A percentile compares a stretch with the other conserved stretches of the same genome.
Evolutionary conservation across 2,797 vertebrate species (phyloP).

Genomic region (Psittacula echo): DNA sequence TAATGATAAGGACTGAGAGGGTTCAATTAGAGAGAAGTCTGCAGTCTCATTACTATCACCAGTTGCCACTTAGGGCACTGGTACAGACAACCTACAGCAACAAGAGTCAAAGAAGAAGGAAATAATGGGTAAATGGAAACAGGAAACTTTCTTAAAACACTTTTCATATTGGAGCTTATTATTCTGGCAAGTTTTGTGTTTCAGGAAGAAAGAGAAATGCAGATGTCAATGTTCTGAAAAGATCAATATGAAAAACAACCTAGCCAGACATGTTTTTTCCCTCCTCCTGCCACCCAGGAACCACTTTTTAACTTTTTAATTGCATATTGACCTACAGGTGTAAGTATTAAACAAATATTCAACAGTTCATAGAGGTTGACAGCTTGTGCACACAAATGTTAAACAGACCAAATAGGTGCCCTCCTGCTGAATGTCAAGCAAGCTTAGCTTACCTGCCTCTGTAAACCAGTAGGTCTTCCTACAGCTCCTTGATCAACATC

Average conservation of each 20-base stretch:
- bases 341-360: not conserved
- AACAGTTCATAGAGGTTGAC: not conserved
- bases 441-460: not conserved
- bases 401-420: not conserved
- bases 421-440: not conserved
- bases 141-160: constrained; percentile 35
- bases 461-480: not conserved
- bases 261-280: not conserved
- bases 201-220: not conserved
- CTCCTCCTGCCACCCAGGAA: not conserved
- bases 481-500: not conserved
- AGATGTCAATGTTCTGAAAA: not conserved
- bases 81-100: constrained; percentile 18
- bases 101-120: constrained; percentile 43
- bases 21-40: constrained; percentile 68
- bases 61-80: constrained; percentile 61
- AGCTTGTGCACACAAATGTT: not conserved
- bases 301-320: not conserved
- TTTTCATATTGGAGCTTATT: not conserved
- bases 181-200: not conserved
- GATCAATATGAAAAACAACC: rapidly evolving
- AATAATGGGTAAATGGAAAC: constrained; percentile 28
- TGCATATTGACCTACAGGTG: not conserved
- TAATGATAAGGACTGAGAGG: constrained; percentile 64
- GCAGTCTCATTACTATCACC: constrained; percentile 66